Conservation (phyloP, 2,888 invertebrate species). For the Drosophila sordidula region DNA sequence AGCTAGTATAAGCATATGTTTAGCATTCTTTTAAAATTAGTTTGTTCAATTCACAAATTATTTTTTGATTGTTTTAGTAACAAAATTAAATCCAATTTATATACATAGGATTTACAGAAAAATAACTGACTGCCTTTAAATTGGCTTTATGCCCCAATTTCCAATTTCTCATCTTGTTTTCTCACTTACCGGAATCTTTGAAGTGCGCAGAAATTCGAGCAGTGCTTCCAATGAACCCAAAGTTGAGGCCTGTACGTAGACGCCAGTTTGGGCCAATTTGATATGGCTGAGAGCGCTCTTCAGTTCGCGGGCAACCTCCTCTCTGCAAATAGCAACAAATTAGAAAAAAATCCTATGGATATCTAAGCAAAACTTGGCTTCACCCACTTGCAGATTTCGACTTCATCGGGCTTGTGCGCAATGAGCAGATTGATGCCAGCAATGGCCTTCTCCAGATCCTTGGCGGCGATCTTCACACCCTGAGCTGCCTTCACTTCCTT, state of each 20-base stretch:
- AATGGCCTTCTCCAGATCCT: conserved; percentile 98
- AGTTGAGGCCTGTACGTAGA: conserved; percentile 99
- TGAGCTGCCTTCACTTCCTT: conserved; percentile 98
- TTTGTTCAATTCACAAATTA: no score
- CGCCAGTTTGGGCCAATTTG: conserved; percentile 95
- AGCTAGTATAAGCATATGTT: no score
- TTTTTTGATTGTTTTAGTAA: no score
- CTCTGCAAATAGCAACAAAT: conserved; percentile 85
- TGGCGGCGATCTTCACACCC: conserved; percentile 99
- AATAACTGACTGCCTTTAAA: background rate
- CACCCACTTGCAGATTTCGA: conserved; percentile 90
- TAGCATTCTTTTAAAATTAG: background rate
- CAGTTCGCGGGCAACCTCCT: conserved; percentile 95
- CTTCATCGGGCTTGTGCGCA: conserved; percentile 96
- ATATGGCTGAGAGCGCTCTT: conserved; percentile 96
- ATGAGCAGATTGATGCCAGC: conserved; percentile 97
- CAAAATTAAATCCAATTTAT: no score
- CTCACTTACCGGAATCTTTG: conserved; percentile 95
- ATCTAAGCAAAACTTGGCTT: background rate
- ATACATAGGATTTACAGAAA: background rate
- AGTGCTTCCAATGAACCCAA: conserved; percentile 98
- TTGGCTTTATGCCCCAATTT: background rate
- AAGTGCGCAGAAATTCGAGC: conserved; percentile 94
- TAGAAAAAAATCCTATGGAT: background rate
- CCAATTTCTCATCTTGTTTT: background rate